phyloP scores from a whole-genome alignment of 35 echinoderm and acorn worm species.

The Amphiura filiformis region DNA sequence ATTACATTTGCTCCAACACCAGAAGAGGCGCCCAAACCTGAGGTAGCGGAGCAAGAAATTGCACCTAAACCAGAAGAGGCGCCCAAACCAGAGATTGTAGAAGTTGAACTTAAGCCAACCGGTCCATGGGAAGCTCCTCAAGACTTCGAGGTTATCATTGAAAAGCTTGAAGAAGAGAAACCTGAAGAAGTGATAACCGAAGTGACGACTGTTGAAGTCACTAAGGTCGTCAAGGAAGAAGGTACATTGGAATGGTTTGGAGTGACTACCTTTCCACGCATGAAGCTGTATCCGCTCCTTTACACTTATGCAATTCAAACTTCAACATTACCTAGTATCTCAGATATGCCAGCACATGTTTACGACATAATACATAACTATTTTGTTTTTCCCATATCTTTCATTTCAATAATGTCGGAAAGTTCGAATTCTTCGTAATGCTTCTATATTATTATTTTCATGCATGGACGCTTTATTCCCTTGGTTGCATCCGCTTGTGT shows the following conservation, averaged over 20 bases:
- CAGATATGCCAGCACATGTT: no score
- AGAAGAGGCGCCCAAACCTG: neutral
- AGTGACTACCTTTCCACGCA: neutral
- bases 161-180: neutral
- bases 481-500: no score
- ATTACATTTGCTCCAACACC: neutral
- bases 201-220: constrained; percentile 13
- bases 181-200: constrained; percentile 12
- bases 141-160: neutral
- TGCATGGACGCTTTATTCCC: no score
- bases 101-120: neutral
- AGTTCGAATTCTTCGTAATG: no score
- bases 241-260: neutral
- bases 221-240: constrained; percentile 5
- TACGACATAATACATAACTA: no score
- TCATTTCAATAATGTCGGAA: no score
- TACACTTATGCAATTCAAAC: no score
- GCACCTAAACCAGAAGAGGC: neutral
- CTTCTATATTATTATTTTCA: no score
- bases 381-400: no score
- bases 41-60: neutral
- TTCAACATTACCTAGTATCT: no score
- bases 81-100: neutral
- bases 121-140: neutral
- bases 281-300: no score